Evolutionary conservation across 2,888 invertebrate species (phyloP).

Genomic region (Marronus borbonicus): DNA sequence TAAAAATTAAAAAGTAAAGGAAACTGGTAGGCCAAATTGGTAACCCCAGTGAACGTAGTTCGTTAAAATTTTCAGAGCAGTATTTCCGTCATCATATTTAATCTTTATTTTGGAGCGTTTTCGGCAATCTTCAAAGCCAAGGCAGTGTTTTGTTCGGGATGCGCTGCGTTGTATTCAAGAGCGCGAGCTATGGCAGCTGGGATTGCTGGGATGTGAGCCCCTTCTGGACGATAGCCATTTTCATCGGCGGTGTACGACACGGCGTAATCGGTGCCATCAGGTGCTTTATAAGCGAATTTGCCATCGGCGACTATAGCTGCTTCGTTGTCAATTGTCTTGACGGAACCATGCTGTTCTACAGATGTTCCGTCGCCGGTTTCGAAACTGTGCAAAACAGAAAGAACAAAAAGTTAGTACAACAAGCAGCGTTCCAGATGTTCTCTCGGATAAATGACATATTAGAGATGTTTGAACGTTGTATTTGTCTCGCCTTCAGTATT

Average conservation of each 20-base stretch:
- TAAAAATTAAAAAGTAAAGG: not conserved
- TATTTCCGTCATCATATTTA: not conserved
- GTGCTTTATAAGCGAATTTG: constrained; percentile 48
- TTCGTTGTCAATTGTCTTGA: constrained; percentile 48
- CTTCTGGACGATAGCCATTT: constrained; percentile 48
- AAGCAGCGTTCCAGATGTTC: not conserved
- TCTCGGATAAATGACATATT: not conserved
- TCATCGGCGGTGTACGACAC: constrained; percentile 49
- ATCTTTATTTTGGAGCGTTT: not conserved
- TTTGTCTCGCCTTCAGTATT: not conserved
- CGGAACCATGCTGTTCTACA: constrained; percentile 47
- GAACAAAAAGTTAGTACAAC: constrained; percentile 13
- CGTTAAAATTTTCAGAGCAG: not conserved
- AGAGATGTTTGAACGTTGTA: not conserved
- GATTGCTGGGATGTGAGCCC: constrained; percentile 48
- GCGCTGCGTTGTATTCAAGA: constrained; percentile 46
- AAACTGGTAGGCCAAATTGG: not conserved
- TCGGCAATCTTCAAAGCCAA: not conserved
- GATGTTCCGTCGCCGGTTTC: constrained; percentile 48
- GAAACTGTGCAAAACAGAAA: constrained; percentile 20
- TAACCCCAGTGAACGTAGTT: not conserved
- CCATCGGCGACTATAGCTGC: constrained; percentile 45
- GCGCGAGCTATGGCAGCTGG: constrained; percentile 46
- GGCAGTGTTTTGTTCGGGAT: constrained; percentile 46
- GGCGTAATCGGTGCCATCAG: constrained; percentile 41